Evolutionary conservation across 2,888 invertebrate species (phyloP).

Genomic region (Bugula neritina): DNA sequence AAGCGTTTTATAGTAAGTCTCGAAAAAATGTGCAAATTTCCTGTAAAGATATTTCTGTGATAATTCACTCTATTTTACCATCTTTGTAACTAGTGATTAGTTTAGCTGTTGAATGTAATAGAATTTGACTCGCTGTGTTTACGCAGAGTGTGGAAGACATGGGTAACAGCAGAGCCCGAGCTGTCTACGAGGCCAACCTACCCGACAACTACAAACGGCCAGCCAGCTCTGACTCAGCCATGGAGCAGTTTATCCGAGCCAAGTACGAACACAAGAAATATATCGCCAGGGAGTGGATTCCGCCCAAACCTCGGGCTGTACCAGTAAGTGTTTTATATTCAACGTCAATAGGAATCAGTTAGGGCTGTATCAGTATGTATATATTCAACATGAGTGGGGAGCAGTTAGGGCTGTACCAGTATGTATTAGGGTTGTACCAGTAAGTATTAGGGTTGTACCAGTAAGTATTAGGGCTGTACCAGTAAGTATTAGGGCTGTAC

Average conservation of each 20-base stretch:
- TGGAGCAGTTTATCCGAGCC: slow-evolving; percentile 92
- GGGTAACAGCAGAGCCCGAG: slow-evolving; percentile 90
- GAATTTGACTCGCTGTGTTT: too few relatives aligned
- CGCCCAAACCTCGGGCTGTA: slow-evolving; percentile 52
- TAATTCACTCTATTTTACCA: too few relatives aligned
- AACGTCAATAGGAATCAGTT: too few relatives aligned
- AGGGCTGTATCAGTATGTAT: not conserved
- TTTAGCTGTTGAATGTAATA: too few relatives aligned
- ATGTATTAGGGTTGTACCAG: not conserved
- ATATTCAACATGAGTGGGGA: too few relatives aligned
- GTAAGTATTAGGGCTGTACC: not conserved
- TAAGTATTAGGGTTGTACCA: not conserved
- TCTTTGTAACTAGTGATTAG: too few relatives aligned
- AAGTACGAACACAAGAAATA: slow-evolving; percentile 99
- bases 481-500: not conserved
- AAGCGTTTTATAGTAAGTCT: too few relatives aligned
- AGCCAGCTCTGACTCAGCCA: slow-evolving; percentile 60
- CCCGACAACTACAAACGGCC: slow-evolving; percentile 93
- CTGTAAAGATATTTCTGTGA: too few relatives aligned
- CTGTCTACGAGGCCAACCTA: slow-evolving; percentile 92
- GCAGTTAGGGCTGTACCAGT: not conserved
- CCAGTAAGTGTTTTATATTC: slow-evolving; percentile 4
- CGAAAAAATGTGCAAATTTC: too few relatives aligned
- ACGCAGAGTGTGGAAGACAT: slow-evolving; percentile 83
- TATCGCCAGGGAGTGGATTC: slow-evolving; percentile 93